These are phyloP conservation scores for Siniperca scherzeri DNA, from an alignment of 2,797 vertebrate species.

Conservation along the genomic window DNA sequence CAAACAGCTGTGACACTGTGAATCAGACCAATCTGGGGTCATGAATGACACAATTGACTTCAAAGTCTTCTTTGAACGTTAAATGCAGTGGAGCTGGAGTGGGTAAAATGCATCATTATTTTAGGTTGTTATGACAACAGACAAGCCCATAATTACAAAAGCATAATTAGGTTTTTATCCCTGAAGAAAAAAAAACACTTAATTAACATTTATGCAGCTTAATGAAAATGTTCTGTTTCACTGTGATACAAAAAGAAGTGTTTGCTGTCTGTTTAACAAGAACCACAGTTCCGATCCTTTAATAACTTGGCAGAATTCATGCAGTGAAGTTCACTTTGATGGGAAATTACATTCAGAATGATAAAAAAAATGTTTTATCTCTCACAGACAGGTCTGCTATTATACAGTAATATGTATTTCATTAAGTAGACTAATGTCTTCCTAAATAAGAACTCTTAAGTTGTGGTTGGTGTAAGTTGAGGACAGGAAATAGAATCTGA, in stretches of 20 bases:
- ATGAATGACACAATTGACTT: conserved; percentile 29
- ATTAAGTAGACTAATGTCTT: conserved; percentile 26
- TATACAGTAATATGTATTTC: conserved; percentile 4
- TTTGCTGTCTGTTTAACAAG: conserved; percentile 25
- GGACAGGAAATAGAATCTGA: conserved; percentile 12
- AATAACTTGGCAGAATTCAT: conserved; percentile 28
- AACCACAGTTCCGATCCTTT: conserved; percentile 8
- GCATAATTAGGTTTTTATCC: conserved; percentile 47
- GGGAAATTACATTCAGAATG: conserved; percentile 37
- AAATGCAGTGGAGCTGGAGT: conserved; percentile 1
- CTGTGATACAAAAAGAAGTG: background rate
- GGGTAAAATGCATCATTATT: conserved; percentile 27
- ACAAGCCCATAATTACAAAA: conserved; percentile 45
- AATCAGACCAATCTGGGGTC: conserved; percentile 39
- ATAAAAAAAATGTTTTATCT: conserved; percentile 18
- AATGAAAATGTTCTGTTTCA: conserved; percentile 47
- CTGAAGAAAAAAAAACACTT: conserved; percentile 21
- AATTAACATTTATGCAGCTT: conserved; percentile 47
- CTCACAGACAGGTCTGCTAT: background rate
- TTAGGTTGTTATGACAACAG: conserved; percentile 36
- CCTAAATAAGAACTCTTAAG: conserved; percentile 17
- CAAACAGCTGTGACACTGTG: conserved; percentile 24
- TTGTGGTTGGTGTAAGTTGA: background rate
- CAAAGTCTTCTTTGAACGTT: conserved; percentile 13
- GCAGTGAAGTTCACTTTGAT: conserved; percentile 12